Evolutionary conservation across 2,888 invertebrate genomes (phyloP).

Genomic region (Dynastes hyllus): DNA sequence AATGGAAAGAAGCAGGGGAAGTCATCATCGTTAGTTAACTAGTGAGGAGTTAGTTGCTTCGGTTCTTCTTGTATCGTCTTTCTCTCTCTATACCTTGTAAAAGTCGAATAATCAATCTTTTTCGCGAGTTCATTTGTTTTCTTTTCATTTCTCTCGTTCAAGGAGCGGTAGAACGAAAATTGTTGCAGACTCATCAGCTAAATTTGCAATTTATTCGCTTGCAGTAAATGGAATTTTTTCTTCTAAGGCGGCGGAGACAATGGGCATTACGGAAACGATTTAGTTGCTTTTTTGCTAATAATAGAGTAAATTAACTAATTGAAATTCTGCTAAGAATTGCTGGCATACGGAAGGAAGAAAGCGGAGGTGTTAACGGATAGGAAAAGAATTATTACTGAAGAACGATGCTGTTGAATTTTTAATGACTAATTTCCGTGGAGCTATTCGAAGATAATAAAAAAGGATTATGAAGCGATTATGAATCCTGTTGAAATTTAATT

Average conservation of each 20-base stretch:
- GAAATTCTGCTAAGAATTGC: not conserved
- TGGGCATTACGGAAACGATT: not conserved
- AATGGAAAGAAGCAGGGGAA: constrained; percentile 9
- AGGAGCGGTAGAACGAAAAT: constrained; percentile 12
- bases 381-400: no score
- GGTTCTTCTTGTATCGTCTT: not conserved
- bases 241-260: not conserved
- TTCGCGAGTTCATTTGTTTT: constrained; percentile 35
- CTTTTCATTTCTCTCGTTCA: constrained; percentile 21
- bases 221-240: constrained; percentile 14
- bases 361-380: not conserved
- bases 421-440: not conserved
- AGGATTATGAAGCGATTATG: no score
- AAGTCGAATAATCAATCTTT: constrained; percentile 45
- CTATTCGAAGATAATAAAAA: no score
- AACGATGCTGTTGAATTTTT: not conserved
- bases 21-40: constrained; percentile 1
- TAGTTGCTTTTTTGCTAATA: not conserved
- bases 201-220: constrained; percentile 34
- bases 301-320: constrained; percentile 16
- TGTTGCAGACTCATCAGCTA: constrained; percentile 36
- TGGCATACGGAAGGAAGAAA: not conserved
- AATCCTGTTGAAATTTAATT: no score
- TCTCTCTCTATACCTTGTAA: not conserved
- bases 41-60: no score